Conservation (phyloP, 2,113 vertebrate genomes). For the Cephalopterus ornatus region DNA sequence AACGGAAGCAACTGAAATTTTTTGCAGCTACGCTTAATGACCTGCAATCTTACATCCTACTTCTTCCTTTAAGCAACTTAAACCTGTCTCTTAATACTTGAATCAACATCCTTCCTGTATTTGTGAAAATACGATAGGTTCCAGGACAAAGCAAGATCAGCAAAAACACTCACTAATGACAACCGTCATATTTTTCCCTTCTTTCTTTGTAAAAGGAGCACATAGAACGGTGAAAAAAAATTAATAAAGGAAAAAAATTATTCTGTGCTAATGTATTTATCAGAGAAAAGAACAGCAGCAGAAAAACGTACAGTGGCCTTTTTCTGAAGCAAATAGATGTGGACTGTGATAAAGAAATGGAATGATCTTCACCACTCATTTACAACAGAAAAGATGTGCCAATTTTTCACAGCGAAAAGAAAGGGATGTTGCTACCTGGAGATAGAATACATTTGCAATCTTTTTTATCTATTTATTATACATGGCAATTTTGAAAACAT, state of each 20-base stretch:
- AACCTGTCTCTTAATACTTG: background rate
- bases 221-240: background rate
- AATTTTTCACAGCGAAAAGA: background rate
- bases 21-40: background rate
- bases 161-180: background rate
- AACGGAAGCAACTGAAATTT: background rate
- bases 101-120: background rate
- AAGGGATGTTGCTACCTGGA: background rate
- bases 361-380: background rate
- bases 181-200: background rate
- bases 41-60: background rate
- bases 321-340: background rate
- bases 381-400: background rate
- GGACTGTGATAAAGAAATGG: background rate
- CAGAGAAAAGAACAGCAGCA: background rate
- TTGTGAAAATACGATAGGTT: background rate
- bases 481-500: background rate
- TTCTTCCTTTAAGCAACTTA: background rate
- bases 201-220: background rate
- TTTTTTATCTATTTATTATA: background rate
- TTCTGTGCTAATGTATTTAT: background rate
- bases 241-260: background rate
- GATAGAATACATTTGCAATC: background rate
- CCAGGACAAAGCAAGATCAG: rapidly evolving
- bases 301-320: background rate